Evolutionary conservation across 1,140 invertebrate species (phyloP).

Genomic region (Campoletis sonorensis): DNA sequence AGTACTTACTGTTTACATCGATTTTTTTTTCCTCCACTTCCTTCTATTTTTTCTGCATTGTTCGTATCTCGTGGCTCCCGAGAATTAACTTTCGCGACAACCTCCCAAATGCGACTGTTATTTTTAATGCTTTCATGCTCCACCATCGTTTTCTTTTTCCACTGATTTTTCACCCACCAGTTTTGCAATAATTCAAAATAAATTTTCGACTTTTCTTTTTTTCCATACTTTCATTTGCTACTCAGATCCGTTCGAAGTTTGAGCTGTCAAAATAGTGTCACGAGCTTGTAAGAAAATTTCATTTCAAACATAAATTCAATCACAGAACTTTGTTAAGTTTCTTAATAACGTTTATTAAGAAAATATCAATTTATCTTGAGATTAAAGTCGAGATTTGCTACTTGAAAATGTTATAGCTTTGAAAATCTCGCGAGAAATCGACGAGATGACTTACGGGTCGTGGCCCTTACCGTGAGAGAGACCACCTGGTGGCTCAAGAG

Average conservation of each 20-base stretch:
- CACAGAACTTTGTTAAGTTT: no score
- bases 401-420: background rate
- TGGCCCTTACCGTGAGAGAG: constrained; percentile 13
- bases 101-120: constrained; percentile 1
- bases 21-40: constrained; percentile 20
- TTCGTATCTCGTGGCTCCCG: background rate
- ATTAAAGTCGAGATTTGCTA: background rate
- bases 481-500: constrained; percentile 36
- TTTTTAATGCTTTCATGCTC: constrained; percentile 20
- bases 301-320: no score
- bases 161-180: background rate
- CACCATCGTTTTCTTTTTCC: background rate
- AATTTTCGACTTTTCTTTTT: background rate
- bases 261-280: background rate
- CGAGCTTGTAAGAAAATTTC: no score
- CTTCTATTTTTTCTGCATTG: background rate
- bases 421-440: background rate
- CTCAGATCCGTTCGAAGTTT: background rate
- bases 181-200: background rate
- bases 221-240: background rate
- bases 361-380: no score
- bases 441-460: background rate
- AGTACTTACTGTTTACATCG: background rate
- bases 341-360: no score
- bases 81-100: constrained; percentile 24